phyloP scores from a whole-genome alignment of 2,888 invertebrate genomes.

The Polietes domitor region DNA sequence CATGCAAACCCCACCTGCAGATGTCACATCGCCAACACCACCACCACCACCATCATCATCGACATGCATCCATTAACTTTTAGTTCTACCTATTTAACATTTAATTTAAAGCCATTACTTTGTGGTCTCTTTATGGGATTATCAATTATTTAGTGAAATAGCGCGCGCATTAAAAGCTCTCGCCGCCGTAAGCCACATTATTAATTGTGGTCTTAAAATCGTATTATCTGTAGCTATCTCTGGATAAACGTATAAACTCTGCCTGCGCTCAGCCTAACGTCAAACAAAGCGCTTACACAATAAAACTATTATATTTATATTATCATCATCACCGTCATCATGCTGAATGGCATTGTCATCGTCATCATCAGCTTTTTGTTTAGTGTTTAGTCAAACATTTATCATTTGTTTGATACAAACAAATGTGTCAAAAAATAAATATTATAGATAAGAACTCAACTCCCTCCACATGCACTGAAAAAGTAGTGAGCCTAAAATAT shows the following conservation, averaged over 20 bases:
- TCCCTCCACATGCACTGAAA: too few species aligned
- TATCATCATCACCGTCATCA: background rate
- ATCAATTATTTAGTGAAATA: background rate
- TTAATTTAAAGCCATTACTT: conserved; percentile 20
- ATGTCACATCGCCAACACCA: background rate
- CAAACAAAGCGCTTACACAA: background rate
- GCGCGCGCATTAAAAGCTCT: background rate
- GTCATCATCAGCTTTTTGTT: background rate
- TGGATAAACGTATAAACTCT: background rate
- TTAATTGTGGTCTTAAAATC: conserved; percentile 7
- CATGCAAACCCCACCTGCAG: background rate
- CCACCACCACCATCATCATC: too few species aligned
- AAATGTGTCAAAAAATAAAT: too few species aligned
- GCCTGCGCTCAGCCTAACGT: background rate
- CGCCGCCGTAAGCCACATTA: background rate
- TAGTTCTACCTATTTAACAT: background rate
- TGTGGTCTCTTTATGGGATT: conserved; percentile 19
- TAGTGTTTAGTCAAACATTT: too few species aligned
- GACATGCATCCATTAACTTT: background rate
- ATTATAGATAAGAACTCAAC: too few species aligned
- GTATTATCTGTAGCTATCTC: background rate
- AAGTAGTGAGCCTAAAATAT: too few species aligned
- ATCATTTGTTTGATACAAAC: too few species aligned
- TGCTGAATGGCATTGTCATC: background rate
- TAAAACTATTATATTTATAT: background rate